Conservation (phyloP, 2,797 vertebrate species). For the Phataginus tricuspis region DNA sequence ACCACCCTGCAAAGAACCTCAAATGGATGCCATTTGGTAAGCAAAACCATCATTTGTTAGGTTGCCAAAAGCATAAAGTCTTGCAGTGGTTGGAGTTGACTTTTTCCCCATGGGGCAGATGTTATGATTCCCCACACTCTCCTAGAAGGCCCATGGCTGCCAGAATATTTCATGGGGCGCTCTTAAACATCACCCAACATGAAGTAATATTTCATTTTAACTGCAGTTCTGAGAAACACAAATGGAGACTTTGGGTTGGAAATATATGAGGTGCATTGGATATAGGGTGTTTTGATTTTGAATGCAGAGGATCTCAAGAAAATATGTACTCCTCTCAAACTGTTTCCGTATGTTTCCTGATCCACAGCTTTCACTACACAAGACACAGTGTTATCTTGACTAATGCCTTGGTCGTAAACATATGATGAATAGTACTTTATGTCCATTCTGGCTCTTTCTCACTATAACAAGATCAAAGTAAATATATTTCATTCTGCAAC, state of each 20-base stretch:
- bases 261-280: constrained; percentile 74
- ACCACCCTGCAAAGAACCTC: background rate
- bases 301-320: constrained; percentile 57
- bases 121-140: constrained; percentile 47
- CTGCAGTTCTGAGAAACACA: constrained; percentile 70
- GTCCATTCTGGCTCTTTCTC: constrained; percentile 59
- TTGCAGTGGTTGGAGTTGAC: background rate
- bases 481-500: constrained; percentile 67
- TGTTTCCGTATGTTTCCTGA: constrained; percentile 77
- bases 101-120: background rate
- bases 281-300: constrained; percentile 70
- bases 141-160: constrained; percentile 19
- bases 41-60: background rate
- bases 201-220: constrained; percentile 81
- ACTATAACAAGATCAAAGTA: constrained; percentile 72
- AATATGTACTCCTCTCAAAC: constrained; percentile 56
- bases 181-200: constrained; percentile 58
- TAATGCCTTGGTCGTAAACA: constrained; percentile 66
- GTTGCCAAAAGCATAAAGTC: background rate
- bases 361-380: constrained; percentile 68
- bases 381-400: constrained; percentile 64
- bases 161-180: constrained; percentile 68
- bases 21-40: background rate
- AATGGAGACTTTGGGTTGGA: constrained; percentile 78
- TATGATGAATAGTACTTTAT: constrained; percentile 64